Evolutionary conservation across 2,113 vertebrate species (phyloP), one percentile per base, ranked within the genome.

Genomic region (Pavo muticus): DNA sequence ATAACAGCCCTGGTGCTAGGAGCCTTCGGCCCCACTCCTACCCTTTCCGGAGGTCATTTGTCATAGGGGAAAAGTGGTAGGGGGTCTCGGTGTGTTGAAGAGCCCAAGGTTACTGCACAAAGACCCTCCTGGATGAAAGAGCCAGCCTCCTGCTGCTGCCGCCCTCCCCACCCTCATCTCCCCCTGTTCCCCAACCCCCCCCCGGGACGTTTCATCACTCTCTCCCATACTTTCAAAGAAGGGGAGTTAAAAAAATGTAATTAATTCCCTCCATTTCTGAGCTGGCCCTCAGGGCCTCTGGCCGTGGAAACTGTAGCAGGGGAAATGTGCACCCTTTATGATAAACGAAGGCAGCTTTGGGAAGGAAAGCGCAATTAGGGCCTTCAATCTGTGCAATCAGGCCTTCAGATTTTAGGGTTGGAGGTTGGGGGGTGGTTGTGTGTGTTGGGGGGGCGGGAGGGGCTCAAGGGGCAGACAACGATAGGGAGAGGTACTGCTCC

Each of bases 291-390:
- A 97, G 98, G 98, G 99, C 98, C 97, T 98, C 94, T 98, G 98
- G 98, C 98, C 91, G 79, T 88, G 97, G 97, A 98, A 97, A 97
- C 98, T 98, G 98, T 96, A 97, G 99, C 98, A 96, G 98, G 97
- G 98, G 98, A 99, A 99, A 99, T 99, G 99, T 99, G 99, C 98
- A 98, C 99, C 98, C 98, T 99, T 99, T 99, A 98, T 99, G 99
- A 99, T 99, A 99, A 99, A 99, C 97, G 96, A 97, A 97, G 71
- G 97, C 90, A 92, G 97, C 97, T 98, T 93, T 98, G 97, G 97
- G 97, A 96, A 93, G 91, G 91, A 96, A 98, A 90, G 94, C 45
- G 76, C 97, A 96, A 97, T 98, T 94, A 97, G 97, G 95, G 83
- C 90, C 94, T 83, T 94, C 87, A 84, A 95, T 94, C 92, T 11